phyloP scores from a whole-genome alignment of 2,113 vertebrate genomes.

The Nothocercus nigrocapillus region DNA sequence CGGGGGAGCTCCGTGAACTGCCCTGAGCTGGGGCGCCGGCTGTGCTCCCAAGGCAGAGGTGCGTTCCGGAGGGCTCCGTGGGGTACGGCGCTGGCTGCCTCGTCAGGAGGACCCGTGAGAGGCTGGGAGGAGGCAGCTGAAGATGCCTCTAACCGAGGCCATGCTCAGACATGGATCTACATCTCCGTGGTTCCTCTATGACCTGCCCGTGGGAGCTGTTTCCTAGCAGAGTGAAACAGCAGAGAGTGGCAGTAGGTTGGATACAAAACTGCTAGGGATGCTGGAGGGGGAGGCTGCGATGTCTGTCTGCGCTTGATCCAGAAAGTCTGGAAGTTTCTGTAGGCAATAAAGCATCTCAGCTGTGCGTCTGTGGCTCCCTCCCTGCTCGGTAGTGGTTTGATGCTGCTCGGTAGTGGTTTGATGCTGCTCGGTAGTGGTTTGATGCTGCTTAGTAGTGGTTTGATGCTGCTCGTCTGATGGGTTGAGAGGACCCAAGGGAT shows the following conservation, averaged over 20 bases:
- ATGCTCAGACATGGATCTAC: not conserved
- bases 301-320: no score
- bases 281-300: no score
- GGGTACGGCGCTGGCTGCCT: not conserved
- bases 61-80: not conserved
- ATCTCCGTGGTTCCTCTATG: not conserved
- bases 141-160: not conserved
- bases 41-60: not conserved
- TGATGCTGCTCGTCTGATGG: no score
- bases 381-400: no score
- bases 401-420: no score
- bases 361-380: not conserved
- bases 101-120: not conserved
- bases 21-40: not conserved
- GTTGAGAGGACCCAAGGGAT: no score
- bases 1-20: not conserved
- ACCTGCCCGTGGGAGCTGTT: not conserved
- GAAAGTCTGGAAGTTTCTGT: not conserved
- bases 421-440: no score
- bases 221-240: not conserved
- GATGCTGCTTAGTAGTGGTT: no score
- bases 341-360: not conserved
- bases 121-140: not conserved
- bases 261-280: not conserved
- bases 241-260: not conserved